Evolutionary conservation across 2,888 invertebrate species (phyloP), one percentile per base, ranked within the genome.

Genomic region (Eupithecia subfuscata): DNA sequence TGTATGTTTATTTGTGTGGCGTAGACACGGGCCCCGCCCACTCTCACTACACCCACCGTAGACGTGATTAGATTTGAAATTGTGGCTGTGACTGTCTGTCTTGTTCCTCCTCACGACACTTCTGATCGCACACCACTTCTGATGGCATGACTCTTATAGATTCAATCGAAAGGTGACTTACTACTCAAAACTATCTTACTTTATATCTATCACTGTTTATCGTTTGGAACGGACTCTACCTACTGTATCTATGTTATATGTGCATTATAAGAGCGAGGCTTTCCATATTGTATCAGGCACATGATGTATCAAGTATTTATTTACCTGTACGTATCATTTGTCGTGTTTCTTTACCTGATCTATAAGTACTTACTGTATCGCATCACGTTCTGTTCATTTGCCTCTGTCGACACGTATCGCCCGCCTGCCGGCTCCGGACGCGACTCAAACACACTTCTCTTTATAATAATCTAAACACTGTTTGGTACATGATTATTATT

Each of bases 181-280:
- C 96, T 96, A 96, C 96, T 96, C 96, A 96, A 96, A 96, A 96
- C 96, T 95, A 93, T 91, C 95, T 67, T 95, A 89, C 88, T 86
- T 18, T 65, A 84, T 87, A 48, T 88, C 86, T 91, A 87, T 91
- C 90, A 89, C 89, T 89, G 85, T 86, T 89, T 83, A 86, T 83
- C 87, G 86, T 88, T 87, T 86, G 81, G 81, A 48, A n/a, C 87
- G 88, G 85, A 84, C 80, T 84, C 65, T 11, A 22, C 9, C 11
- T 48, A 48, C 18, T 18, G 34, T 34, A 84, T 87, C 85, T 88
- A 87, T 90, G 89, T 90, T 89, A 86, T 86, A 86, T 91, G 89
- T 91, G 91, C 91, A 90, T 91, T 83, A 48, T 86, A 84, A 84
- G 83, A 87, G 87, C 90, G 91, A 88, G 88, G 92, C 93, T 92